A percentile compares a stretch with the other conserved stretches of the same genome.
Conservation (phyloP, 2,113 vertebrate genomes). For the Podarcis muralis region DNA sequence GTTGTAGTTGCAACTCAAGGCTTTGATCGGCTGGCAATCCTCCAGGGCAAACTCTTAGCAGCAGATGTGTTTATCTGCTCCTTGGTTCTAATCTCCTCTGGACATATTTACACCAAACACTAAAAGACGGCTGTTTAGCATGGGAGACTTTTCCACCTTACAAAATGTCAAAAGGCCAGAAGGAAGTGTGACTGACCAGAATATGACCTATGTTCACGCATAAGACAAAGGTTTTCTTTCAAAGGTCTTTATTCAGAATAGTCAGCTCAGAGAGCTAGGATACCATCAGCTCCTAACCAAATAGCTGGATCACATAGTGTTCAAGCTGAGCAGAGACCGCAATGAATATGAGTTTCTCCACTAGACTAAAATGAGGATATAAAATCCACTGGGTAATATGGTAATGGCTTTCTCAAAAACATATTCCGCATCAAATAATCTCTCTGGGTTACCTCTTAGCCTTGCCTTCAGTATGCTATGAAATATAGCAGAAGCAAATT, state of each 20-base stretch:
- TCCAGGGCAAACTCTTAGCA: slow-evolving; percentile 58
- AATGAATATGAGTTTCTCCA: background rate
- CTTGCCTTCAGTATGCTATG: background rate
- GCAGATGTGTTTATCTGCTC: slow-evolving; percentile 52
- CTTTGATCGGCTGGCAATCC: slow-evolving; percentile 62
- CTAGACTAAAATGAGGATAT: background rate
- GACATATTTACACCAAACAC: slow-evolving; percentile 58
- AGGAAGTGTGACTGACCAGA: slow-evolving; percentile 32
- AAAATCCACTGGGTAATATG: slow-evolving; percentile 21
- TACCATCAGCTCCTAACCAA: slow-evolving; percentile 27
- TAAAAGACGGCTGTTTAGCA: slow-evolving; percentile 54
- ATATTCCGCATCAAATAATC: slow-evolving; percentile 52
- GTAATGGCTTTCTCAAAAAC: slow-evolving; percentile 46
- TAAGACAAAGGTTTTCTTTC: slow-evolving; percentile 35
- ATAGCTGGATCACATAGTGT: slow-evolving; percentile 48
- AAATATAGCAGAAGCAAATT: background rate
- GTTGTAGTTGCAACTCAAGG: background rate
- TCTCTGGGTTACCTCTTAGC: slow-evolving; percentile 16
- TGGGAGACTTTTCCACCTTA: slow-evolving; percentile 48
- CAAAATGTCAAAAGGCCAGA: slow-evolving; percentile 45
- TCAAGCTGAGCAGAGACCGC: background rate
- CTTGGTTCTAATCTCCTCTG: slow-evolving; percentile 66
- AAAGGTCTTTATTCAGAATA: slow-evolving; percentile 43
- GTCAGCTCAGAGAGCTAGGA: slow-evolving; percentile 46
- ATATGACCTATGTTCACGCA: slow-evolving; percentile 15